phyloP scores from a whole-genome alignment of 2,888 invertebrate species.

The Lasioglossum leucozonium region DNA sequence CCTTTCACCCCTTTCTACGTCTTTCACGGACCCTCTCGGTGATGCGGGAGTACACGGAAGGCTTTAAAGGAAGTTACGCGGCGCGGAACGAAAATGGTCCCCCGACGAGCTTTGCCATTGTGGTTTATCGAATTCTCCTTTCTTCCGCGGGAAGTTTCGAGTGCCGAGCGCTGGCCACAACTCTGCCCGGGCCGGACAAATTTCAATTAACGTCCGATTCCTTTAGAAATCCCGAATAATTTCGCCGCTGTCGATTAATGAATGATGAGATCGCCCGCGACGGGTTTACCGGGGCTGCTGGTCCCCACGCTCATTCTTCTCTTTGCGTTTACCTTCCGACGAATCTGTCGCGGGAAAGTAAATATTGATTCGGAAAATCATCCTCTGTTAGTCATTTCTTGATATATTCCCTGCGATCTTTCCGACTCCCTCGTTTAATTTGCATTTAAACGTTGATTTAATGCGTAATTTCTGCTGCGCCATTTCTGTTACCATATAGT shows the following conservation, averaged over 20 bases:
- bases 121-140: constrained; percentile 64
- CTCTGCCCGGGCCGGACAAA: constrained; percentile 38
- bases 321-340: not conserved
- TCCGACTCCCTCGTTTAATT: not conserved
- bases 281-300: not conserved
- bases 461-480: no score
- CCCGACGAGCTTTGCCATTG: constrained; percentile 62
- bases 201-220: constrained; percentile 54
- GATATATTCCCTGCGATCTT: not conserved
- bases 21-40: constrained; percentile 41
- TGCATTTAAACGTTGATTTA: not conserved
- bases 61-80: constrained; percentile 58
- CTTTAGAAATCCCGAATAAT: constrained; percentile 38
- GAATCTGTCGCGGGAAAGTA: not conserved
- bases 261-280: not conserved
- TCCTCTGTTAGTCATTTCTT: not conserved
- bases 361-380: constrained; percentile 6
- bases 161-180: constrained; percentile 23
- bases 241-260: constrained; percentile 31
- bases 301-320: not conserved
- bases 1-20: constrained; percentile 36
- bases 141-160: constrained; percentile 49
- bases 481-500: no score
- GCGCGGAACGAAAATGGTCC: constrained; percentile 64
- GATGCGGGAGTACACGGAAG: constrained; percentile 44